Evolutionary conservation across 2,113 vertebrate species (phyloP), one percentile per base, ranked within the genome.

Genomic region (Glaucomys volans): DNA sequence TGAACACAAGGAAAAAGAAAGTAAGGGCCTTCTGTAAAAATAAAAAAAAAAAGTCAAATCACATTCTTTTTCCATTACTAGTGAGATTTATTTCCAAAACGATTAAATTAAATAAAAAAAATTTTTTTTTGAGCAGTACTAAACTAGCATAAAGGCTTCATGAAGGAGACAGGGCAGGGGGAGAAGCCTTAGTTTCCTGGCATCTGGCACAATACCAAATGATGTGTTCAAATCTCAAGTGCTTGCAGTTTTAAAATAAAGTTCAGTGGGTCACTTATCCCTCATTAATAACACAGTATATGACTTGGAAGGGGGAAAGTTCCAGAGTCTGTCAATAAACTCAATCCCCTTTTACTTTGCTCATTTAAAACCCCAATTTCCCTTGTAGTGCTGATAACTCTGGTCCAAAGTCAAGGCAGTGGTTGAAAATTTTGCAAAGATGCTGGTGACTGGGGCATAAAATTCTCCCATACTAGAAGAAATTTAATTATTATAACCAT

Each of bases 71-170:
- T 91, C 50, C 64, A 28, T 76, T 76, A 62, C 44, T 17, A 64
- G 62, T 76, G 52, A 80, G 47, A 79, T 92, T 87, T 95, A 24
- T 89, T 74, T 89, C 11, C 18, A 57, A 66, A 69, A 81, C 81
- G 28, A 22, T 30, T 66, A 37, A 72, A 83, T 24, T 17, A 32
- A 84, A 50, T n/a, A n/a, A n/a, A n/a, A n/a, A n/a, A n/a, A n/a
- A n/a, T 52, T 52, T 16, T 64, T 89, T 79, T 26, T 90, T 92
- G 52, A 83, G 3, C 30, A 92, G n/a, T 10, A 30, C 69, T 50
- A 74, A 69, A 44, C 69, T 44, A 75, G 64, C 8, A 47, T 37
- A 54, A 50, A 42, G 76, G 26, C 54, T 30, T 4, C 1, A 4
- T 7, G 28, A 44, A 32, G 57, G 14, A 42, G 20, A 47, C 10